A percentile compares a stretch with the other conserved stretches of the same genome.
Conservation (phyloP, 2,797 vertebrate species). For the Chelonia mydas region DNA sequence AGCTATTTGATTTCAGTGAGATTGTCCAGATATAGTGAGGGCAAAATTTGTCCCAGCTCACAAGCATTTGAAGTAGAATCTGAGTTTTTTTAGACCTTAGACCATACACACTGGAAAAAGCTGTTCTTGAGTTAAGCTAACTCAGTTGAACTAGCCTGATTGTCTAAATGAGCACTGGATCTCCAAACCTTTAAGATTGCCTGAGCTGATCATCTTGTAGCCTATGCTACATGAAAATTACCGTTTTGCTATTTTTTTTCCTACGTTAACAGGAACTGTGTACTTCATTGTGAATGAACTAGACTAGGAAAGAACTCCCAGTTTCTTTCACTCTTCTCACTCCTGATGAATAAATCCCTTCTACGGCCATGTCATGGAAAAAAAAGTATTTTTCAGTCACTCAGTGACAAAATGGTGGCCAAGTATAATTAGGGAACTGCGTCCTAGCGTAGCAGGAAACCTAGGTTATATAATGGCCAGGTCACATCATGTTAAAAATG, state of each 20-base stretch:
- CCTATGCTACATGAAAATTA: not conserved
- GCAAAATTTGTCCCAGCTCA: not conserved
- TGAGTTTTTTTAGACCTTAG: too few relatives aligned
- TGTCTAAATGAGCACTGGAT: too few relatives aligned
- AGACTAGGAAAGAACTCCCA: not conserved
- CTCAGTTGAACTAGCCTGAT: not conserved
- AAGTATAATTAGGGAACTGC: not conserved
- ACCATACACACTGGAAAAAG: not conserved
- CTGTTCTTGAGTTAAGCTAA: not conserved
- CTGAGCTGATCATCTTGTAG: not conserved
- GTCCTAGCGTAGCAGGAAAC: not conserved
- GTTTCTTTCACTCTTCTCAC: not conserved
- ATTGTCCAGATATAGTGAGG: slow-evolving; percentile 1
- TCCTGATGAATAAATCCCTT: not conserved
- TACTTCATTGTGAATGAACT: not conserved
- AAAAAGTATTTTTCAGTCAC: not conserved
- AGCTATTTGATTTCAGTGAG: not conserved
- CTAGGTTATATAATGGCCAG: not conserved
- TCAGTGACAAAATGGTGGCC: not conserved
- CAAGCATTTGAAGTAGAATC: too few relatives aligned
- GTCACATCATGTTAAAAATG: slow-evolving; percentile 14
- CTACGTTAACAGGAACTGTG: not conserved
- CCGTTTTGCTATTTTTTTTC: not conserved
- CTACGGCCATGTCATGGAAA: not conserved
- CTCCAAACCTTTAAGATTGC: not conserved